Evolutionary conservation across 2,888 invertebrate species (phyloP).

Genomic region (Papilio gigon): DNA sequence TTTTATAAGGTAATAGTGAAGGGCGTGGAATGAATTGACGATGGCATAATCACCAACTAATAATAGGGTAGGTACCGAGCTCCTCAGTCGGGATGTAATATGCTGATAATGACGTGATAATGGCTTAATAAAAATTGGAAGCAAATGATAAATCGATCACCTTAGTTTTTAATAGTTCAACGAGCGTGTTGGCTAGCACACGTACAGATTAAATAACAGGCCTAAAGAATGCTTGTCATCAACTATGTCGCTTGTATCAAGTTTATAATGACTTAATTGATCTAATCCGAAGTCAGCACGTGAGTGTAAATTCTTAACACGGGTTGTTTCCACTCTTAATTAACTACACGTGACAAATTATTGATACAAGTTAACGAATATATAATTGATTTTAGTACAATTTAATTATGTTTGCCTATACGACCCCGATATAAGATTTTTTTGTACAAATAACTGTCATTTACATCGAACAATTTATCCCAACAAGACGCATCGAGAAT

Average conservation of each 20-base stretch:
- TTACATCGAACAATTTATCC: no score
- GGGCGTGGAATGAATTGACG: no score
- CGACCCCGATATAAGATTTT: neutral
- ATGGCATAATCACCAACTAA: no score
- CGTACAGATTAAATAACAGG: neutral
- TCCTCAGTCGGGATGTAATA: no score
- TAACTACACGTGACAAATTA: conserved; percentile 10
- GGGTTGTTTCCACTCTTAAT: conserved; percentile 28
- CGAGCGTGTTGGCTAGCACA: no score
- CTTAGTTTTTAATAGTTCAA: neutral
- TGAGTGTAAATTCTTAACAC: conserved; percentile 8
- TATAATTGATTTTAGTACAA: neutral
- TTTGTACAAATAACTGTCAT: no score
- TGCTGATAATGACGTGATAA: no score
- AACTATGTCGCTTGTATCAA: neutral
- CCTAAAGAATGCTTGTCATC: neutral
- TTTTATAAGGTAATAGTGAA: no score
- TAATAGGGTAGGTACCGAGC: no score
- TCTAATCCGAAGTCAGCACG: conserved; percentile 14
- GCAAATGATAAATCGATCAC: no score
- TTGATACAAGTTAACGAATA: neutral
- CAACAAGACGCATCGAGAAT: no score
- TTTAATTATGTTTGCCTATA: neutral
- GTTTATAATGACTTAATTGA: conserved; percentile 13
- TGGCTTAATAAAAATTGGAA: no score